A percentile compares a stretch with the other conserved stretches of the same genome.
These are phyloP conservation scores for Cheilosia impressa DNA, from an alignment of 2,888 invertebrate genomes.

Conservation along the genomic window DNA sequence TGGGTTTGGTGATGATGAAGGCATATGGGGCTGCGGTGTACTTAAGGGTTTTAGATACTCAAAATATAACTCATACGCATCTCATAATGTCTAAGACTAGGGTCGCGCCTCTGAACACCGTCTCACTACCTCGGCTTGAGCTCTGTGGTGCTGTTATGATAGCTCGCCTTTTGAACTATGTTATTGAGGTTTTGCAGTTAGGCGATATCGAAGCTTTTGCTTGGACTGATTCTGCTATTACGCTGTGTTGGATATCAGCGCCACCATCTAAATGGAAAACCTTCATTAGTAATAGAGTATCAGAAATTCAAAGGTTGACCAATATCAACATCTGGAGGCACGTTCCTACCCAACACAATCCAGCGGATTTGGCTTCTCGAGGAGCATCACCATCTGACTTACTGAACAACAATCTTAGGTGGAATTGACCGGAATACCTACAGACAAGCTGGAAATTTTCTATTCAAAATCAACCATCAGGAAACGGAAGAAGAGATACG, in stretches of 20 bases:
- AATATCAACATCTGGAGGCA: slow-evolving; percentile 4
- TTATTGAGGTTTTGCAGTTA: not conserved
- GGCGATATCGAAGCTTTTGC: not conserved
- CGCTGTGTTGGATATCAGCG: slow-evolving; percentile 22
- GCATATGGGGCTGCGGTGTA: slow-evolving; percentile 41
- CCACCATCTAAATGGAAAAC: slow-evolving; percentile 18
- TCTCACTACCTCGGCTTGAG: slow-evolving; percentile 50
- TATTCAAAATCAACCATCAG: slow-evolving; percentile 9
- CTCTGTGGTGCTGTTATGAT: slow-evolving; percentile 37
- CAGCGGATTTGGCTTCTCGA: slow-evolving; percentile 24
- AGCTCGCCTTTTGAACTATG: slow-evolving; percentile 7
- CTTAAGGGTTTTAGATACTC: not conserved
- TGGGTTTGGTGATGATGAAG: slow-evolving; percentile 36
- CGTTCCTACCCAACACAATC: slow-evolving; percentile 11
- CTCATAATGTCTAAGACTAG: slow-evolving; percentile 41
- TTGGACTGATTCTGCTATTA: slow-evolving; percentile 44
- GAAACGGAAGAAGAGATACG: slow-evolving; percentile 23
- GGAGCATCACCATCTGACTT: slow-evolving; percentile 7
- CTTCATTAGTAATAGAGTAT: slow-evolving; percentile 17
- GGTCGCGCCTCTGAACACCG: slow-evolving; percentile 41
- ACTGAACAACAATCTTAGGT: slow-evolving; percentile 40
- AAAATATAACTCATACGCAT: not conserved
- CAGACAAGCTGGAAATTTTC: not conserved
- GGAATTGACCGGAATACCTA: slow-evolving; percentile 44
- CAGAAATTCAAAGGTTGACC: slow-evolving; percentile 14